These are phyloP conservation scores for Ramphastos sulfuratus DNA, from an alignment of 2,113 vertebrate species.

Conservation along the genomic window DNA sequence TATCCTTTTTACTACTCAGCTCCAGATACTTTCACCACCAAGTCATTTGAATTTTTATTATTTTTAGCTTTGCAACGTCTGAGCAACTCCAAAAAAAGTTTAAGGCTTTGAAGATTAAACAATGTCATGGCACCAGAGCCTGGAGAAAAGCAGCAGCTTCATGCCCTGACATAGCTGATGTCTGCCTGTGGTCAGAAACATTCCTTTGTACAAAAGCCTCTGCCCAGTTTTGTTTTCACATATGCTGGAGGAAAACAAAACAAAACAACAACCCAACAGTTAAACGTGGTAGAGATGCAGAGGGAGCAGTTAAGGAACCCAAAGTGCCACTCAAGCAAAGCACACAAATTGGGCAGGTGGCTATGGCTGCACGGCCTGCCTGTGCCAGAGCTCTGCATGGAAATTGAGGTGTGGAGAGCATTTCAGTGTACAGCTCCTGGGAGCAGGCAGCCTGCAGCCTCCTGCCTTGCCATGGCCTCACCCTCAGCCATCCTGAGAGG, in stretches of 20 bases:
- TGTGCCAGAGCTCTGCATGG: background rate
- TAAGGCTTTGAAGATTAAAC: slow-evolving; percentile 63
- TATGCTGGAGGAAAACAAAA: background rate
- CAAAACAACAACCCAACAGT: background rate
- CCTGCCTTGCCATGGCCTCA: background rate
- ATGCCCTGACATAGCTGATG: slow-evolving; percentile 52
- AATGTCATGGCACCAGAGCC: slow-evolving; percentile 46
- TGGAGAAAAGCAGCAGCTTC: slow-evolving; percentile 12
- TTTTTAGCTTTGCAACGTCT: slow-evolving; percentile 55
- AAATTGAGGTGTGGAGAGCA: background rate
- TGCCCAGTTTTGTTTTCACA: slow-evolving; percentile 53
- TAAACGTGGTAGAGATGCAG: slow-evolving; percentile 16
- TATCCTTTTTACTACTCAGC: slow-evolving; percentile 44
- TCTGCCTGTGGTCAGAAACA: slow-evolving; percentile 56
- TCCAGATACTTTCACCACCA: slow-evolving; percentile 51
- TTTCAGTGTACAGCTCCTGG: accelerated
- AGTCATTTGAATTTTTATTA: slow-evolving; percentile 67
- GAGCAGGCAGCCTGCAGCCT: background rate
- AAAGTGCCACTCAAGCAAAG: background rate
- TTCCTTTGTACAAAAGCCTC: slow-evolving; percentile 19
- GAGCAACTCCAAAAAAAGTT: slow-evolving; percentile 27
- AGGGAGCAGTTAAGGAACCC: slow-evolving; percentile 17
- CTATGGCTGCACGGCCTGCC: background rate
- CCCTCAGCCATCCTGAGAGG: background rate
- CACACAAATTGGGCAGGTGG: background rate